Evolutionary conservation across 1,140 invertebrate genomes (phyloP), one percentile per base, ranked within the genome.

Genomic region (Teleogryllus occipitalis): DNA sequence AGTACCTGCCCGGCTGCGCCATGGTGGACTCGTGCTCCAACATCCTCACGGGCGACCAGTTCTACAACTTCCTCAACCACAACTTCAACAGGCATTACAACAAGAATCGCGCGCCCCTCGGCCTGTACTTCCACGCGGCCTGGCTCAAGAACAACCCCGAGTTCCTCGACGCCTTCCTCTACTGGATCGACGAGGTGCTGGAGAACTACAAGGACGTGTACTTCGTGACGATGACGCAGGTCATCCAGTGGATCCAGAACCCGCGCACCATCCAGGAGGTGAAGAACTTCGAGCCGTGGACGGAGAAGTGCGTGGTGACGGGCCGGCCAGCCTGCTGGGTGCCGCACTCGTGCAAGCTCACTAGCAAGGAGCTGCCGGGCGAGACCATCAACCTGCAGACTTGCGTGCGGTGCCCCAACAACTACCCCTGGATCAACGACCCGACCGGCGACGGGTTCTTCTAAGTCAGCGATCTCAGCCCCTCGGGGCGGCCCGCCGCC

Each of bases 11-110:
- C 7, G 96, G 96, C 74, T 98, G 97, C 84, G 95, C 96, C 82
- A 98, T 98, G 96, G 96, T 98, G 3, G 96, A 98, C 86, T 97
- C 95, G 39, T 98, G 97, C 88, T 96, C 95, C 80, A 97, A 97
- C 86, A 96, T 97, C 83, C 88, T 97, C 14, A 94, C 92, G 47
- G 95, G 96, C 22, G 96, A 98, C 83, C 96, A 97, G 85, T 97
- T 98, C 88, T 97, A 96, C 89, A 96, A 96, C 86, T 98, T 98
- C 91, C 88, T 98, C 7, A 96, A 96, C 83, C 96, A 98, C 88
- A 98, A 98, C 84, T 97, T 98, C 85, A 94, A 98, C 83, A 90
- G 97, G 65, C 97, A 98, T 87, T 98, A 98, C 87, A 92, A 96
- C 82, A 95, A 96, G 84, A 98, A 98, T 87, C 91, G 96, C 74